phyloP scores from a whole-genome alignment of 2,888 invertebrate genomes.

The Mythimna ferrago region DNA sequence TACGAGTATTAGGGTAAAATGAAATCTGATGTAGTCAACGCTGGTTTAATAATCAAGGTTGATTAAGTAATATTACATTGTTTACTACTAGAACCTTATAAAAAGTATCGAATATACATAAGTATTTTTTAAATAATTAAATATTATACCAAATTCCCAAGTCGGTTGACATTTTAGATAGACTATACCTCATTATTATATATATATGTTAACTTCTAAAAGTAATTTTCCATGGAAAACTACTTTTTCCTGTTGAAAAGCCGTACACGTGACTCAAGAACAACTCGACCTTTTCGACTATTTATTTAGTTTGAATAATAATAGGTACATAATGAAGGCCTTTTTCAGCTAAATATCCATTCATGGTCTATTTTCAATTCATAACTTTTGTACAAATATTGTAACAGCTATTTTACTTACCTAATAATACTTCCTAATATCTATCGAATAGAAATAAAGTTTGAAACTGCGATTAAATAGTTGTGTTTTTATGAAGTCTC shows the following conservation, averaged over 20 bases:
- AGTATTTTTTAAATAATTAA: too few relatives aligned
- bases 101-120: too few relatives aligned
- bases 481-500: background rate
- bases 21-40: too few relatives aligned
- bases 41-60: too few relatives aligned
- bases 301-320: background rate
- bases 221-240: background rate
- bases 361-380: constrained; percentile 3
- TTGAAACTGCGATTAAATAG: background rate
- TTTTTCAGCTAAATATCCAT: background rate
- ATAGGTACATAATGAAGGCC: background rate
- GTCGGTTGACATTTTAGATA: too few relatives aligned
- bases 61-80: too few relatives aligned
- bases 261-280: background rate
- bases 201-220: background rate
- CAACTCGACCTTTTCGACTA: background rate
- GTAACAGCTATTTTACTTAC: background rate
- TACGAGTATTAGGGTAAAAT: too few relatives aligned
- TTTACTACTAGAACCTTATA: too few relatives aligned
- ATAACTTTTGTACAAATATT: background rate
- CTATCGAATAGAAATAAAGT: too few relatives aligned
- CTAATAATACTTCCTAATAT: background rate
- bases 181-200: background rate
- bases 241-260: background rate
- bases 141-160: too few relatives aligned